Evolutionary conservation across 2,888 invertebrate species (phyloP).

Genomic region (Campoplex capitator): DNA sequence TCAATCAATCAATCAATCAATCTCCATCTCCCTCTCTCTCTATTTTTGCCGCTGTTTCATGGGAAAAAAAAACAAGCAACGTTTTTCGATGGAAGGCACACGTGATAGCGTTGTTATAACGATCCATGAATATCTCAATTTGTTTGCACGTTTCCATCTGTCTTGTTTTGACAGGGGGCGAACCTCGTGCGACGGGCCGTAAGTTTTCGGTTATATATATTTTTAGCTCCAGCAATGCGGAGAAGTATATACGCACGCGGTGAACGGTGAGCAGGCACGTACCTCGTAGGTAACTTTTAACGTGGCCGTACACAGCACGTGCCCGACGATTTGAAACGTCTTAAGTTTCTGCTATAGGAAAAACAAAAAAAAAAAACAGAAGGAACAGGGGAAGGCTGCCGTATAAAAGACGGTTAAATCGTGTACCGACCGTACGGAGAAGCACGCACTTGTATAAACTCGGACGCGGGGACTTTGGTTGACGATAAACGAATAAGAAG

Average conservation of each 20-base stretch:
- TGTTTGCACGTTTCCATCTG: constrained; percentile 60
- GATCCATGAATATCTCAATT: constrained; percentile 72
- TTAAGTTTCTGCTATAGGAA: background rate
- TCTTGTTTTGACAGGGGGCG: constrained; percentile 52
- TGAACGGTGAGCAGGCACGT: constrained; percentile 45
- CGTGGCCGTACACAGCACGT: constrained; percentile 44
- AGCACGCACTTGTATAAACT: background rate
- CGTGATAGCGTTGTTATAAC: constrained; percentile 69
- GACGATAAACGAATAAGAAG: constrained; percentile 24
- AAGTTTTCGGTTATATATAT: constrained; percentile 31
- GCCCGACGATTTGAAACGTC: constrained; percentile 2
- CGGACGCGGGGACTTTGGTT: constrained; percentile 4
- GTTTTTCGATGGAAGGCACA: background rate
- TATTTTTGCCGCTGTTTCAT: background rate
- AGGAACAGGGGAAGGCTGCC: background rate
- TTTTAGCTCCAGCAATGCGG: constrained; percentile 52
- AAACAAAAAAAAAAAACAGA: background rate
- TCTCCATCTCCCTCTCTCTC: too few species aligned
- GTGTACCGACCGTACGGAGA: background rate
- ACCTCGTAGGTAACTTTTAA: constrained; percentile 54
- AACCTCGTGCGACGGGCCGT: background rate
- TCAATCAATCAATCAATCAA: too few species aligned
- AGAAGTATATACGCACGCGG: constrained; percentile 11
- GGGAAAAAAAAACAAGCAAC: background rate
- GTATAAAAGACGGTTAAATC: constrained; percentile 21